Evolutionary conservation across 2,113 vertebrate genomes (phyloP).

Genomic region (Rhabdornis inornatus): DNA sequence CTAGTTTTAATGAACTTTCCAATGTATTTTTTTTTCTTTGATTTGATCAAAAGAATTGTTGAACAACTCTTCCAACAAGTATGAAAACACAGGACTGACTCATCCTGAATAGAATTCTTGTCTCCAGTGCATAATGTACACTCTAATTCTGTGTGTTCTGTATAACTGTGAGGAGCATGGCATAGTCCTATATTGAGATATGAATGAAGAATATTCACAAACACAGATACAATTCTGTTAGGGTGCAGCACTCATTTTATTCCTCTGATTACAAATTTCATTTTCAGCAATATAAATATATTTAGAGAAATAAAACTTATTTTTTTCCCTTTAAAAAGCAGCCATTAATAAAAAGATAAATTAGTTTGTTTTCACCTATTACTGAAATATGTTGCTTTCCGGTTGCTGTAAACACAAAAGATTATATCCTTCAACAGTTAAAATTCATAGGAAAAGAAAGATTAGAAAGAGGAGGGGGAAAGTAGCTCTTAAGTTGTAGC

Average conservation of each 20-base stretch:
- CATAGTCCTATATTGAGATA: not conserved
- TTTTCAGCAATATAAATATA: not conserved
- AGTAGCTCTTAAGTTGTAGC: accelerated
- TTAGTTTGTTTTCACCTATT: not conserved
- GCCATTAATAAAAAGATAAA: not conserved
- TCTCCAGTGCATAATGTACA: not conserved
- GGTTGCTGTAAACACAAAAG: not conserved
- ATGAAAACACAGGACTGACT: not conserved
- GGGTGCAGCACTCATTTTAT: not conserved
- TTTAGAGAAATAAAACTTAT: not conserved
- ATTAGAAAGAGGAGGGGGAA: accelerated
- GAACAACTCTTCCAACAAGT: not conserved
- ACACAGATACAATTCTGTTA: not conserved
- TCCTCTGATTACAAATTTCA: not conserved
- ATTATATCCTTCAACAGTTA: not conserved
- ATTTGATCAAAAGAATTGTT: not conserved
- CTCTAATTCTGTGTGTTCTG: not conserved
- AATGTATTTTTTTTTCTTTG: not conserved
- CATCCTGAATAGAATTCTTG: not conserved
- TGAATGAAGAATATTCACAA: not conserved
- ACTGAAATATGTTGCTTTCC: not conserved
- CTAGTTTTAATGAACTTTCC: not conserved
- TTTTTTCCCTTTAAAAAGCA: not conserved
- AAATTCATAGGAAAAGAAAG: not conserved
- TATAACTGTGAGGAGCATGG: not conserved